A percentile compares a stretch with the other conserved stretches of the same genome.
phyloP scores from a whole-genome alignment of 1,140 invertebrate species.

The Lepidurus couesii region DNA sequence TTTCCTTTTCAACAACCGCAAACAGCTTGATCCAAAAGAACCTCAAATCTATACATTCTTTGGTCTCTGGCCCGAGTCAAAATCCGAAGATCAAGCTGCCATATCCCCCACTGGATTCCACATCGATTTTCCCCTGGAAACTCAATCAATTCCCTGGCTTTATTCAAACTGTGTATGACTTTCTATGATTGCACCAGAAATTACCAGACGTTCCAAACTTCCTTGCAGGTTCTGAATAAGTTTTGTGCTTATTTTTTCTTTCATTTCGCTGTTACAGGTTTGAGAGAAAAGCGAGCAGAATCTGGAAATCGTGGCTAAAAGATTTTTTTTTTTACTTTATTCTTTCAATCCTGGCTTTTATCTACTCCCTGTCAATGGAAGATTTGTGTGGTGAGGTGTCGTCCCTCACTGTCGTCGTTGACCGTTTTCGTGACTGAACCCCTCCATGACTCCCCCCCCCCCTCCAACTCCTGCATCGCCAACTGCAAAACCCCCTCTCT shows the following conservation, averaged over 20 bases:
- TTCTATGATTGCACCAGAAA: not conserved
- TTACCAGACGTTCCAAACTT: not conserved
- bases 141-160: not conserved
- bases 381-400: conserved; percentile 12
- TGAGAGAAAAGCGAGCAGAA: too few relatives aligned
- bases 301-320: too few relatives aligned
- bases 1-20: conserved; percentile 8
- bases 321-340: not conserved
- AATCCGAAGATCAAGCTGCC: not conserved
- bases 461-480: not conserved
- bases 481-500: too few relatives aligned
- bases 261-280: too few relatives aligned
- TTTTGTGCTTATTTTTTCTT: too few relatives aligned
- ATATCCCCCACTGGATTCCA: not conserved
- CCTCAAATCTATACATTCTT: not conserved
- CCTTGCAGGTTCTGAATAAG: too few relatives aligned
- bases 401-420: conserved; percentile 12
- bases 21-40: not conserved
- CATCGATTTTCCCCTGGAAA: not conserved
- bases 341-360: not conserved
- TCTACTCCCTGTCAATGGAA: conserved; percentile 12
- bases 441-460: not conserved
- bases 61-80: not conserved
- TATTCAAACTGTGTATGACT: not conserved
- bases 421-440: not conserved